A percentile compares a stretch with the other conserved stretches of the same genome.
Conservation (phyloP, 2,113 vertebrate species). For the human (Homo sapiens) region DNA sequence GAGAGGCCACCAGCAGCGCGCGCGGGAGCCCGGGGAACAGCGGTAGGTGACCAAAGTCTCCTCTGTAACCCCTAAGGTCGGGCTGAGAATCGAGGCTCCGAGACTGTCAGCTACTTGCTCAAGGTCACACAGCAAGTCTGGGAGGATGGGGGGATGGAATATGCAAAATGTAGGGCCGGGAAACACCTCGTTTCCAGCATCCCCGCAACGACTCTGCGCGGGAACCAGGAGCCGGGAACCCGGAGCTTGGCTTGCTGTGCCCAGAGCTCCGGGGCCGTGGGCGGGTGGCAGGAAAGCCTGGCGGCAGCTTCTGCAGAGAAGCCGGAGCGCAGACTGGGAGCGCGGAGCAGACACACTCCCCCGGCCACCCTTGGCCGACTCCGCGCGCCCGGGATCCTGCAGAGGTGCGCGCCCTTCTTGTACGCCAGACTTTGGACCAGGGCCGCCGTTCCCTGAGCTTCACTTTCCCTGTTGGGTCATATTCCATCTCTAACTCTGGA, state of each 20-base stretch:
- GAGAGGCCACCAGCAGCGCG: not conserved
- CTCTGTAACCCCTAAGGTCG: not conserved
- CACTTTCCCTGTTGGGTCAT: not conserved
- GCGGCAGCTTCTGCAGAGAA: not conserved
- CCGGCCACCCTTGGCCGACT: accelerated
- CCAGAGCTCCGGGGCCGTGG: accelerated
- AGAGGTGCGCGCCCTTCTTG: not conserved
- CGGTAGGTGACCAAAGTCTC: conserved; percentile 17
- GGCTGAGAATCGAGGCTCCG: not conserved
- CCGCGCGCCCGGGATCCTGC: accelerated
- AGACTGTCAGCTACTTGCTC: not conserved
- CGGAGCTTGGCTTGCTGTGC: not conserved
- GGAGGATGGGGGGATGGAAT: not conserved
- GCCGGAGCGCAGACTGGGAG: accelerated
- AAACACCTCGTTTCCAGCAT: not conserved
- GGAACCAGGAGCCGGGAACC: not conserved
- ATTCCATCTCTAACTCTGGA: not conserved
- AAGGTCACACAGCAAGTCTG: not conserved
- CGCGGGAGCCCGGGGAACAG: not conserved
- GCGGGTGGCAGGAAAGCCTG: accelerated
- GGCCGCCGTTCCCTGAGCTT: not conserved
- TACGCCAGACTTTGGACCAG: not conserved
- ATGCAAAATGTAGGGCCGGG: not conserved
- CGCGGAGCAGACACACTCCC: accelerated
- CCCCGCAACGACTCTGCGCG: not conserved